Percentiles rank a stretch among this genome's conserved stretches.
These are phyloP conservation scores for Myotis lucifugus DNA, from an alignment of 2,113 vertebrate species.

Conservation along the genomic window DNA sequence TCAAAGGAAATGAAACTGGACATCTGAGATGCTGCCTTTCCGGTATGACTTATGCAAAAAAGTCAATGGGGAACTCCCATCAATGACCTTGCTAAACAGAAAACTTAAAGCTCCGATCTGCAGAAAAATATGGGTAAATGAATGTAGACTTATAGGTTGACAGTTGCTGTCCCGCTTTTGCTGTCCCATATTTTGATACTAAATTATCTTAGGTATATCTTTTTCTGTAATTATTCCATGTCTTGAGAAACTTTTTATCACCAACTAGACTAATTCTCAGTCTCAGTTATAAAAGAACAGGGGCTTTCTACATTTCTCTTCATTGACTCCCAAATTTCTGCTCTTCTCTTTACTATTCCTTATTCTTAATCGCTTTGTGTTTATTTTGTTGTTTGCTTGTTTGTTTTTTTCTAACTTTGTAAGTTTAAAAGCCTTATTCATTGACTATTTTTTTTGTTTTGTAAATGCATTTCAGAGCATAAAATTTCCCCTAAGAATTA, in stretches of 20 bases:
- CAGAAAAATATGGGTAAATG: background rate
- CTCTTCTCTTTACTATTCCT: background rate
- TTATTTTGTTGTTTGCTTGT: background rate
- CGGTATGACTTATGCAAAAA: background rate
- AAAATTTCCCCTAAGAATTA: background rate
- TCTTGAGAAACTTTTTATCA: background rate
- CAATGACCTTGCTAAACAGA: background rate
- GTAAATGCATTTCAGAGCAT: background rate
- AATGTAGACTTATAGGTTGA: background rate
- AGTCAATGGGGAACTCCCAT: background rate
- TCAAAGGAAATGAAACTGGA: slow-evolving; percentile 41
- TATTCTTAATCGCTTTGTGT: background rate
- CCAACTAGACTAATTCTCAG: background rate
- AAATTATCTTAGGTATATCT: background rate
- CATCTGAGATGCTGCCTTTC: background rate
- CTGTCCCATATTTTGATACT: background rate
- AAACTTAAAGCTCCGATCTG: background rate
- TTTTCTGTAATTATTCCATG: background rate
- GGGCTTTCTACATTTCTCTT: background rate
- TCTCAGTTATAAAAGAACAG: background rate
- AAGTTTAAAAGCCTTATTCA: slow-evolving; percentile 4
- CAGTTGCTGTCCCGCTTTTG: background rate
- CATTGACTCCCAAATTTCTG: background rate
- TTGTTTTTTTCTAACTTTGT: background rate
- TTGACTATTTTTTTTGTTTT: background rate